Percentiles rank a stretch among this genome's conserved stretches.
These are phyloP conservation scores for Cacoxenus indagator DNA, from an alignment of 2,888 invertebrate species.

Conservation along the genomic window DNA sequence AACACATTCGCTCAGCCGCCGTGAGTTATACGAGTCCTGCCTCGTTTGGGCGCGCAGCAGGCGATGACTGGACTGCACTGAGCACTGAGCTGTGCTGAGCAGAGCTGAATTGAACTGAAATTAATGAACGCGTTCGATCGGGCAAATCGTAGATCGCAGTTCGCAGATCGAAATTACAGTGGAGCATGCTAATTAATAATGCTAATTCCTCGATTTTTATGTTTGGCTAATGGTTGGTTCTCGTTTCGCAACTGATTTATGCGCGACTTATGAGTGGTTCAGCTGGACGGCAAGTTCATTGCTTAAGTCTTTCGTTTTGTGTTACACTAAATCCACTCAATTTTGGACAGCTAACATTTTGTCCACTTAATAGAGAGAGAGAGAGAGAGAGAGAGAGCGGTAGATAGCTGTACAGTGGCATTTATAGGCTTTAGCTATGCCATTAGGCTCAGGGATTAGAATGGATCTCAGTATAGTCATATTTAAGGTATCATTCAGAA, in stretches of 20 bases:
- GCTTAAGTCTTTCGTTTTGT: constrained; percentile 43
- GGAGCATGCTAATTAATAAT: constrained; percentile 43
- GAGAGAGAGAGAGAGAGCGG: no score
- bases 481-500: no score
- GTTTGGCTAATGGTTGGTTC: background rate
- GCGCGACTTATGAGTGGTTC: background rate
- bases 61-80: constrained; percentile 46
- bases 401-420: no score
- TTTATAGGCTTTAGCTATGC: no score
- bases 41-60: constrained; percentile 40
- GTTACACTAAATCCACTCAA: background rate
- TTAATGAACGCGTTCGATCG: constrained; percentile 58
- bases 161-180: constrained; percentile 50
- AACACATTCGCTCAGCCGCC: constrained; percentile 51
- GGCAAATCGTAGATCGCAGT: no score
- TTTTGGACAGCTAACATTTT: background rate
- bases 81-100: constrained; percentile 33
- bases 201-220: constrained; percentile 41
- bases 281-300: constrained; percentile 7
- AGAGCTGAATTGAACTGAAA: constrained; percentile 58
- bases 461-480: no score
- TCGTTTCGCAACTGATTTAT: constrained; percentile 34
- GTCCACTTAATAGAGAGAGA: background rate
- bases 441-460: no score
- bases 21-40: constrained; percentile 1